These are phyloP conservation scores for Ectobius pallidus DNA, from an alignment of 2,888 invertebrate species.

Conservation along the genomic window DNA sequence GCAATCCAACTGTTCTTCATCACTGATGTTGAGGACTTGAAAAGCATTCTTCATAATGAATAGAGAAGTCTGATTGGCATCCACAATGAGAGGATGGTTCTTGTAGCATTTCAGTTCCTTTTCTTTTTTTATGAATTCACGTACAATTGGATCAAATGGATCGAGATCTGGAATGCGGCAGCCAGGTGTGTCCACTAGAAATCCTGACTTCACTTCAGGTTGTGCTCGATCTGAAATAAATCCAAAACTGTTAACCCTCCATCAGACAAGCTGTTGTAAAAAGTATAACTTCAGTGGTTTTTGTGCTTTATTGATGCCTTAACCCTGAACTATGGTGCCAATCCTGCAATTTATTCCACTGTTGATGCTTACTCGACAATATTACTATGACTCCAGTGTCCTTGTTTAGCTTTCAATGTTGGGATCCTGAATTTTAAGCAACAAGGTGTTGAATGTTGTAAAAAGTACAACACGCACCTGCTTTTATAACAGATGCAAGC, in stretches of 20 bases:
- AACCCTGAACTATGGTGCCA: too few relatives aligned
- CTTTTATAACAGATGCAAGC: too few relatives aligned
- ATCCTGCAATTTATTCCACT: too few relatives aligned
- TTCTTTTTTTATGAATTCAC: slow-evolving; percentile 31
- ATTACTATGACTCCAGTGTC: too few relatives aligned
- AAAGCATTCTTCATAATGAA: slow-evolving; percentile 60
- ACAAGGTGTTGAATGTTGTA: too few relatives aligned
- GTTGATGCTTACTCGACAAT: too few relatives aligned
- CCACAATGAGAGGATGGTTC: slow-evolving; percentile 34
- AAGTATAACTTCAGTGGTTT: too few relatives aligned
- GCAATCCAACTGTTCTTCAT: slow-evolving; percentile 54
- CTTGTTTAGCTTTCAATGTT: too few relatives aligned
- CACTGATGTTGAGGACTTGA: slow-evolving; percentile 58
- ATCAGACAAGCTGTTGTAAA: neutral
- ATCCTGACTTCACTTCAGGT: slow-evolving; percentile 20
- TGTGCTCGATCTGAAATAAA: neutral
- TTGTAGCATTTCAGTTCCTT: slow-evolving; percentile 33
- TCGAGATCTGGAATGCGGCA: slow-evolving; percentile 43
- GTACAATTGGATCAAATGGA: slow-evolving; percentile 37
- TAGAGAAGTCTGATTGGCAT: slow-evolving; percentile 58
- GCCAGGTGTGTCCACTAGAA: slow-evolving; percentile 40
- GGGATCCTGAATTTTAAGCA: too few relatives aligned
- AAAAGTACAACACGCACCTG: too few relatives aligned
- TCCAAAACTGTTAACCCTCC: neutral
- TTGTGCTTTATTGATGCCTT: too few relatives aligned